Evolutionary conservation across 1,140 invertebrate genomes (phyloP), one percentile per base, ranked within the genome.

Genomic region (Rhagoletis zephyria): DNA sequence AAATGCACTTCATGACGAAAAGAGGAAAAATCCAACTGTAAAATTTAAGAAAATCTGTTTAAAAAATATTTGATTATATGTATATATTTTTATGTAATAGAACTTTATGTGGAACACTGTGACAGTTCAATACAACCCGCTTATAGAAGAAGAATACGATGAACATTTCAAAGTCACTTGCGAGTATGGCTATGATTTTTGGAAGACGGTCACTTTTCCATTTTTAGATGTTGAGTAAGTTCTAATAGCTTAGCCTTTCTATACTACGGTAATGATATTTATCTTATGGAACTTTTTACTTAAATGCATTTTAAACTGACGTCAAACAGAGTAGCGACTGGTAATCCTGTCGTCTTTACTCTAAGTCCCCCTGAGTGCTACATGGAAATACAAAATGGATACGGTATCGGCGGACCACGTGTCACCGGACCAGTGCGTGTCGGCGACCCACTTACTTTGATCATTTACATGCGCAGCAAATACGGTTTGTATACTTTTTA

Each of bases 61-160:
- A 56, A 56, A 40, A 45, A 60, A 56, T 56, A 56, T 56, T 56
- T 51, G 45, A 42, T 9, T 45, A 19, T 48, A n/a, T n/a, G n/a
- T n/a, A 30, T 87, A 81, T 2, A 85, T 48, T 89, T 4, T 94
- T 30, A 30, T 30, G 65, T 93, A 97, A 95, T 97, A 98, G 95
- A 98, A 98, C 93, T 96, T 98, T 88, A 98, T 98, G 97, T 98
- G 97, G 97, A 98, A 98, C 92, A 98, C 97, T 1, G 96, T 98
- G 63, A 98, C 97, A 1, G 97, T 98, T 42, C 97, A 98, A 90
- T 98, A 98, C 93, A 98, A 98, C 93, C 95, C 97, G 0, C 93
- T 98, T 81, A 98, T 98, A 88, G 97, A 98, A 92, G 97, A 98
- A 93, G 97, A 98, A 92, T 97, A 97, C 93, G 97, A 98, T 93